Evolutionary conservation across 2,797 vertebrate species (phyloP), one percentile per base, ranked within the genome.

Genomic region (Propithecus perrieri): DNA sequence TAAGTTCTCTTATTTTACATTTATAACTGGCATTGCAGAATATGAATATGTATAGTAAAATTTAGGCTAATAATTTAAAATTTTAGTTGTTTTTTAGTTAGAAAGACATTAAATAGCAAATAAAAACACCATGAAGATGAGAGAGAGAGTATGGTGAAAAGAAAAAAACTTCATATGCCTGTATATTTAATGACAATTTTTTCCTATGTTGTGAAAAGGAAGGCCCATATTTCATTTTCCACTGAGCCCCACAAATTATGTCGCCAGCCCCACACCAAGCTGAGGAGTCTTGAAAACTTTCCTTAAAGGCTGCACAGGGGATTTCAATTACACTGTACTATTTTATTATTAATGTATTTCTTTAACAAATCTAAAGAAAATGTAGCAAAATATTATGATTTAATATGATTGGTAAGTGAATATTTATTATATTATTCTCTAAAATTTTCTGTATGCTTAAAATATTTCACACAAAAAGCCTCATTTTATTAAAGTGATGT

Each of bases 81-180:
- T 33, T 80, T 46, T 43, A 41, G 0, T 18, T 76, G n/a, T 85
- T 86, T 91, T 95, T 48, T 53, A 76, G 30, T 93, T 93, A 91
- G 15, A 69, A 69, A 94, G 33, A 71, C 71, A 75, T 83, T 81
- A 61, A 85, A 75, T 85, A 88, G 65, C 50, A 97, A 85, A 78
- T 41, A 69, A 95, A 79, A 81, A n/a, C 38, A 13, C 13, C 5
- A 17, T 63, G 71, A 79, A 20, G 50, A 79, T 65, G 55, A 55
- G 53, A 55, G 20, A 55, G 38, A 89, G 55, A 83, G 61, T 22
- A 13, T 13, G 59, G 35, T 33, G 30, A 83, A 75, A 75, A 17
- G 15, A n/a, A 35, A 24, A 24, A 53, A 41, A 13, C 8, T 46
- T 76, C 10, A 41, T 22, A 9, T 35, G 41, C 53, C 89, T 74